phyloP scores from a whole-genome alignment of 1,140 invertebrate genomes.

The Anagrus nilaparvatae region DNA sequence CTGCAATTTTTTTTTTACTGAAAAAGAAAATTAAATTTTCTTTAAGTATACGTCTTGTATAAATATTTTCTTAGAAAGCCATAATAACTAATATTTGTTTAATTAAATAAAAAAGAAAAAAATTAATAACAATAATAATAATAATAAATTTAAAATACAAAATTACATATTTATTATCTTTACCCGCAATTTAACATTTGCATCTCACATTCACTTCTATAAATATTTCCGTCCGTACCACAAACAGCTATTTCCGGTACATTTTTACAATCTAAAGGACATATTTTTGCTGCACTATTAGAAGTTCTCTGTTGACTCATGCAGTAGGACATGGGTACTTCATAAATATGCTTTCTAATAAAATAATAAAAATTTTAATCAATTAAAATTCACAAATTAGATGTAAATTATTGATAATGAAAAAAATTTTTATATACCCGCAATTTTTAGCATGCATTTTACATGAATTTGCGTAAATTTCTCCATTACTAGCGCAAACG shows the following conservation, averaged over 20 bases:
- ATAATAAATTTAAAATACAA: no score
- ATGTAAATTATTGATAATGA: no score
- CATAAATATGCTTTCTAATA: slow-evolving; percentile 76
- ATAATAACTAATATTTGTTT: background rate
- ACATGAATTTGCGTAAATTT: slow-evolving; percentile 83
- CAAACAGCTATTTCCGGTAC: slow-evolving; percentile 60
- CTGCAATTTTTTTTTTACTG: slow-evolving; percentile 49
- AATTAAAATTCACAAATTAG: no score
- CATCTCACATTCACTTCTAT: slow-evolving; percentile 81
- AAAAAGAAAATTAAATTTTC: slow-evolving; percentile 6
- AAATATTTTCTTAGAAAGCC: no score
- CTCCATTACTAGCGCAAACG: slow-evolving; percentile 85
- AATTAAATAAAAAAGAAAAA: background rate
- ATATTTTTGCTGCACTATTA: slow-evolving; percentile 46
- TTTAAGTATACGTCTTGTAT: background rate
- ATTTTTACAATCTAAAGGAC: slow-evolving; percentile 59
- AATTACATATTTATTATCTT: no score
- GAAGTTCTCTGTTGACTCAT: slow-evolving; percentile 65
- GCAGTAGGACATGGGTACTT: slow-evolving; percentile 82
- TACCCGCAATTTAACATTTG: slow-evolving; percentile 83
- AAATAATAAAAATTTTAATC: slow-evolving; percentile 11
- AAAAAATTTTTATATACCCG: slow-evolving; percentile 54
- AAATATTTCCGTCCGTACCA: slow-evolving; percentile 79
- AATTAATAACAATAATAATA: no score
- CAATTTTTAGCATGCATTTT: slow-evolving; percentile 88